Evolutionary conservation across 1,140 invertebrate species (phyloP).

Genomic region (Drosophila busckii): DNA sequence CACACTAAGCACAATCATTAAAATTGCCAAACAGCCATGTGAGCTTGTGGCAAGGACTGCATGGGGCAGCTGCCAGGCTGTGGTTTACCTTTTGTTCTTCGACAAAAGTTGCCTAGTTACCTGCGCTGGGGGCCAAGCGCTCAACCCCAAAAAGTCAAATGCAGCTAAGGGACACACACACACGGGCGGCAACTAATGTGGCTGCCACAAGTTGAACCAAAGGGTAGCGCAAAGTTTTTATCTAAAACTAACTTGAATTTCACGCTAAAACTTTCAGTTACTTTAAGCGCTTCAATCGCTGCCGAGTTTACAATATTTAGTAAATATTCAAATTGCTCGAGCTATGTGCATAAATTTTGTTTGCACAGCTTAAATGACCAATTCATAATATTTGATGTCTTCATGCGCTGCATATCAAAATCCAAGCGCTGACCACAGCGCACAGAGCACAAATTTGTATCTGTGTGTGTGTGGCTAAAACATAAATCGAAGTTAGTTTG

Average conservation of each 20-base stretch:
- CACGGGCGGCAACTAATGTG: no score
- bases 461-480: conserved; percentile 4
- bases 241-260: no score
- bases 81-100: conserved; percentile 2
- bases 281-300: no score
- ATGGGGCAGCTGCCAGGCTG: background rate
- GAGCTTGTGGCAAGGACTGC: conserved; percentile 11
- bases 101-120: conserved; percentile 3
- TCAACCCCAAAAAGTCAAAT: conserved; percentile 30
- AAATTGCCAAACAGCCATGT: background rate
- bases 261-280: no score
- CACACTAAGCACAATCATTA: no score
- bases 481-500: conserved; percentile 54
- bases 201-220: no score
- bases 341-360: no score
- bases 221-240: no score
- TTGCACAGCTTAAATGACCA: background rate
- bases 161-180: conserved; percentile 25
- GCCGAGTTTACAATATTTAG: no score
- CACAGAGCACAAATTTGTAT: background rate
- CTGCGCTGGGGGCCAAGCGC: background rate
- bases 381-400: conserved; percentile 41
- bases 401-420: conserved; percentile 42
- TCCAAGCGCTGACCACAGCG: conserved; percentile 14
- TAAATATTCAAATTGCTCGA: no score